A percentile compares a stretch with the other conserved stretches of the same genome.
Conservation (phyloP, 2,113 vertebrate species). For the Equus przewalskii region DNA sequence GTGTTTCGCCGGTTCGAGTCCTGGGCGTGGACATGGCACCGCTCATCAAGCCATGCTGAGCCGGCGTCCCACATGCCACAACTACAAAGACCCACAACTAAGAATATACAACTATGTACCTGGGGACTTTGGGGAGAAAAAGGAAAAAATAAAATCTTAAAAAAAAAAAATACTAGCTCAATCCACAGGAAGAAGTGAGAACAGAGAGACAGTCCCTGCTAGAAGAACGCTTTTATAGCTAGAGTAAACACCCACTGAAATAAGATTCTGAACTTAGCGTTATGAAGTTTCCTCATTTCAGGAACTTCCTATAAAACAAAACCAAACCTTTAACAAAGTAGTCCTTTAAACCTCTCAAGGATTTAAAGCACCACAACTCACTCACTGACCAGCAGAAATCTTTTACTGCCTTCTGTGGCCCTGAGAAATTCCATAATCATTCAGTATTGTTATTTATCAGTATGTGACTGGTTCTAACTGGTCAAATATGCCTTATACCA, state of each 20-base stretch:
- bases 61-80: too few species aligned
- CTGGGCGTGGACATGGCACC: too few species aligned
- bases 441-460: neutral
- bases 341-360: neutral
- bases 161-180: neutral
- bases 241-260: neutral
- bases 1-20: too few species aligned
- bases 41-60: too few species aligned
- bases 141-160: too few species aligned
- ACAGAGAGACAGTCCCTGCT: neutral
- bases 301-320: slow-evolving; percentile 19
- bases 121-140: too few species aligned
- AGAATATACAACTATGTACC: too few species aligned
- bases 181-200: neutral
- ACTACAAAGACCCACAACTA: too few species aligned
- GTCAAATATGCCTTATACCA: neutral
- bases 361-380: neutral
- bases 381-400: neutral
- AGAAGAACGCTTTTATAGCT: neutral
- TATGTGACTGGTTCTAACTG: neutral
- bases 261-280: neutral
- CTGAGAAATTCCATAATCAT: neutral
- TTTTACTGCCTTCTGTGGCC: neutral
- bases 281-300: slow-evolving; percentile 20
- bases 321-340: neutral